These are phyloP conservation scores for Ooceraea biroi DNA, from an alignment of 1,140 invertebrate species.

Conservation along the genomic window DNA sequence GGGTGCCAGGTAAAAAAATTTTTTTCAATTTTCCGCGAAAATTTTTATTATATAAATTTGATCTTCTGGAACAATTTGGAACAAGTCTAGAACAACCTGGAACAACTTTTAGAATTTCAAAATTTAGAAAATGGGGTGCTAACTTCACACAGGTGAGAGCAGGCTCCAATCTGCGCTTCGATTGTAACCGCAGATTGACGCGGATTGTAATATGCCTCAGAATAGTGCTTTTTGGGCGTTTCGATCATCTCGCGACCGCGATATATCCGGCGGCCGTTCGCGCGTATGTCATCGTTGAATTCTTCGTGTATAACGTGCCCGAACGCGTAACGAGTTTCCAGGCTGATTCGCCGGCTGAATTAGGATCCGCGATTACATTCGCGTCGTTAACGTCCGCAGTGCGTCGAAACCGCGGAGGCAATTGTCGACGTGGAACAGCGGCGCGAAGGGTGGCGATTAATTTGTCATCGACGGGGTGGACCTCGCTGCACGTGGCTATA, in stretches of 20 bases:
- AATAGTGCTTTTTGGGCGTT: conserved; percentile 5
- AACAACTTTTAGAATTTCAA: no score
- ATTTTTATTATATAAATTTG: no score
- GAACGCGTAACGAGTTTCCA: conserved; percentile 47
- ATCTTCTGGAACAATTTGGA: no score
- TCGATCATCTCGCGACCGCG: neutral
- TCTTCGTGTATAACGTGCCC: neutral
- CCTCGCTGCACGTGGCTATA: conserved; percentile 8
- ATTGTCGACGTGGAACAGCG: conserved; percentile 26
- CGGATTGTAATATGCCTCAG: neutral
- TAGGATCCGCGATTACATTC: conserved; percentile 28
- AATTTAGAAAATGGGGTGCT: no score
- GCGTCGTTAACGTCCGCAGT: conserved; percentile 15
- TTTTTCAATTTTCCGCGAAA: no score
- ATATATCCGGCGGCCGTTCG: neutral
- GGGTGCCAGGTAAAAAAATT: no score
- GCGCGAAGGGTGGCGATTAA: conserved; percentile 25
- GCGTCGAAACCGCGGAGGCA: conserved; percentile 13
- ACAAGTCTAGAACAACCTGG: no score
- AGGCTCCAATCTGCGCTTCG: neutral
- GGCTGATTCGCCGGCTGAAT: conserved; percentile 31
- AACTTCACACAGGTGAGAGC: no score
- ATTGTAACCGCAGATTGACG: conserved; percentile 5
- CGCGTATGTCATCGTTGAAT: neutral
- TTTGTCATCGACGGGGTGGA: conserved; percentile 38